Conservation (phyloP, 2,797 vertebrate species). For the Bryconaethiops microstoma region DNA sequence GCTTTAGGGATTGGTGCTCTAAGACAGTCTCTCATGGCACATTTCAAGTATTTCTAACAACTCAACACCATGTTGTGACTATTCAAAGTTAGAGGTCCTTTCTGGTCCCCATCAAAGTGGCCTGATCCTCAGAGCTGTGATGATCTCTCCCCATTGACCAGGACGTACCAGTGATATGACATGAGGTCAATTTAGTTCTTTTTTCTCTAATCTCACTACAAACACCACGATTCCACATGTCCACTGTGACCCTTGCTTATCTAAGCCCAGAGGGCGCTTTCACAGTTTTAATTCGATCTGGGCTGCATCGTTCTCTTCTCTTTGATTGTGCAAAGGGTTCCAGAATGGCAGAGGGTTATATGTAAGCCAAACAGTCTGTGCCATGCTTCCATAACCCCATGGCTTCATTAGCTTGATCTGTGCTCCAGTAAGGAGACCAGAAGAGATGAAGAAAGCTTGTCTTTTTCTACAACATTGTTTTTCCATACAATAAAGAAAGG, state of each 20-base stretch:
- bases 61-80: conserved; percentile 22
- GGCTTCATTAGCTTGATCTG: conserved; percentile 20
- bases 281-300: conserved; percentile 2
- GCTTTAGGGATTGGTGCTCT: conserved; percentile 15
- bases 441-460: conserved; percentile 2
- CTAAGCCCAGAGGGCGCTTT: background rate
- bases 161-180: conserved; percentile 20
- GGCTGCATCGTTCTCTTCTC: conserved; percentile 15
- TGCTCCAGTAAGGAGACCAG: conserved; percentile 28
- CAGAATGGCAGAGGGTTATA: conserved; percentile 5
- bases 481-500: background rate
- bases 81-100: conserved; percentile 23
- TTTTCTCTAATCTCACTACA: background rate
- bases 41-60: conserved; percentile 48
- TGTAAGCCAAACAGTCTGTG: conserved; percentile 5
- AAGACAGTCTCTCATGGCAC: conserved; percentile 51
- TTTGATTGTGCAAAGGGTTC: conserved; percentile 41
- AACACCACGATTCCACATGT: conserved; percentile 14
- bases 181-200: background rate
- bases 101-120: conserved; percentile 1
- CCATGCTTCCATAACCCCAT: conserved; percentile 12
- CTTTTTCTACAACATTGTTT: background rate
- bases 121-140: background rate
- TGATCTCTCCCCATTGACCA: background rate
- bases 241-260: background rate